Percentiles rank a stretch among this genome's conserved stretches.
Evolutionary conservation across 2,113 vertebrate genomes (phyloP).

Genomic region (Bostrychus sinensis): DNA sequence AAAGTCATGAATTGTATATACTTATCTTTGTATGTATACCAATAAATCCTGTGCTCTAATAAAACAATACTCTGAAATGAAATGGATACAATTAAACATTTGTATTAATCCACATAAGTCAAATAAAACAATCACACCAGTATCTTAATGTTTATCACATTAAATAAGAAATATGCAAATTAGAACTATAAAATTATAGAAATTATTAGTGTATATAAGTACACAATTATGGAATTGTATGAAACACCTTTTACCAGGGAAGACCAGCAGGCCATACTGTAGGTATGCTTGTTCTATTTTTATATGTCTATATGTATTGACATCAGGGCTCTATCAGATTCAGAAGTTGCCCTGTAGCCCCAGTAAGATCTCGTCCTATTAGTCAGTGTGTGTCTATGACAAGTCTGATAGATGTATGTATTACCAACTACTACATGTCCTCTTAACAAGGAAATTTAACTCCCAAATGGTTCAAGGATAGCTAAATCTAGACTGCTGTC

Average conservation of each 20-base stretch:
- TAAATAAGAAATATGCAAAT: slow-evolving; percentile 75
- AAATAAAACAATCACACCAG: slow-evolving; percentile 67
- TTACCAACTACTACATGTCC: slow-evolving; percentile 34
- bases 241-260: slow-evolving; percentile 65
- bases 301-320: slow-evolving; percentile 66
- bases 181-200: slow-evolving; percentile 67
- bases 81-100: slow-evolving; percentile 75
- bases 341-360: slow-evolving; percentile 51
- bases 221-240: slow-evolving; percentile 70
- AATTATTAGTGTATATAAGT: slow-evolving; percentile 67
- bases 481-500: slow-evolving; percentile 30
- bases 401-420: slow-evolving; percentile 48
- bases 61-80: slow-evolving; percentile 74
- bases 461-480: slow-evolving; percentile 3
- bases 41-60: slow-evolving; percentile 77
- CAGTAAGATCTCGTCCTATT: slow-evolving; percentile 36
- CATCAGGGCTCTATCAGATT: slow-evolving; percentile 40
- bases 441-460: slow-evolving; percentile 17
- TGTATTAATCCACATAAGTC: slow-evolving; percentile 72
- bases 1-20: slow-evolving; percentile 77
- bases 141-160: slow-evolving; percentile 72
- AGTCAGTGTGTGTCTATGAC: slow-evolving; percentile 60
- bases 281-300: slow-evolving; percentile 74
- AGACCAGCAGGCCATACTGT: slow-evolving; percentile 68
- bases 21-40: slow-evolving; percentile 79